Conservation (phyloP, 2,888 invertebrate species). For the Anticlea derivata region DNA sequence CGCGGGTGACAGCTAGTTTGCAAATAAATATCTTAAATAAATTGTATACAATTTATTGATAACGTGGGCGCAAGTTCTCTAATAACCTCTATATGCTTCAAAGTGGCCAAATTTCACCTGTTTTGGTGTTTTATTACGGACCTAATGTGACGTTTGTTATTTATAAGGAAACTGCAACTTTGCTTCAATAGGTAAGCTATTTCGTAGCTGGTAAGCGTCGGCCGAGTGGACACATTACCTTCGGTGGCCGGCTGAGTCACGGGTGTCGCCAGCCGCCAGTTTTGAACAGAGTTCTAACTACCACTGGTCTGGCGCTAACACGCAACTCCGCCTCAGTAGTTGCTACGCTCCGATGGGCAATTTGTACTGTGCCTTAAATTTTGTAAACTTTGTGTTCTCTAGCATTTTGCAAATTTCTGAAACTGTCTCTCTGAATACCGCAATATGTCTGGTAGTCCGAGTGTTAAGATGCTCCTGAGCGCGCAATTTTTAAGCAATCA, state of each 20-base stretch:
- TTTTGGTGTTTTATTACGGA: too few relatives aligned
- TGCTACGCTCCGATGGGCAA: constrained; percentile 66
- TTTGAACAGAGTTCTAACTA: constrained; percentile 60
- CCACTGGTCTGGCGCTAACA: constrained; percentile 67
- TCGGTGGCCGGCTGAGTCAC: constrained; percentile 63
- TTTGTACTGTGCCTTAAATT: constrained; percentile 62
- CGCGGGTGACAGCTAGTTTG: too few relatives aligned
- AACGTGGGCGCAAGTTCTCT: too few relatives aligned
- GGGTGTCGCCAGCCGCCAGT: constrained; percentile 54
- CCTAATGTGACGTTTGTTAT: too few relatives aligned
- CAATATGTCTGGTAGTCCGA: neutral
- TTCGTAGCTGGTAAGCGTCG: constrained; percentile 43
- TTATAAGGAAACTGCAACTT: too few relatives aligned
- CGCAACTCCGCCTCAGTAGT: constrained; percentile 73
- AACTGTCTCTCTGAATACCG: neutral
- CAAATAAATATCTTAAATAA: too few relatives aligned
- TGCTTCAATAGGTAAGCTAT: constrained; percentile 30
- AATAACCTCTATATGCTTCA: too few relatives aligned
- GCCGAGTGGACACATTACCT: constrained; percentile 59
- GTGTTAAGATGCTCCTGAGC: too few relatives aligned
- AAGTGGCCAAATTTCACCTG: too few relatives aligned
- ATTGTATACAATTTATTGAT: too few relatives aligned
- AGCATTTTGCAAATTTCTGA: constrained; percentile 7
- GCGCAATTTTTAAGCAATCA: too few relatives aligned
- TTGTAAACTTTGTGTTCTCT: constrained; percentile 43